Conservation (phyloP, 2,797 vertebrate genomes). For the Neoniphon sammara region DNA sequence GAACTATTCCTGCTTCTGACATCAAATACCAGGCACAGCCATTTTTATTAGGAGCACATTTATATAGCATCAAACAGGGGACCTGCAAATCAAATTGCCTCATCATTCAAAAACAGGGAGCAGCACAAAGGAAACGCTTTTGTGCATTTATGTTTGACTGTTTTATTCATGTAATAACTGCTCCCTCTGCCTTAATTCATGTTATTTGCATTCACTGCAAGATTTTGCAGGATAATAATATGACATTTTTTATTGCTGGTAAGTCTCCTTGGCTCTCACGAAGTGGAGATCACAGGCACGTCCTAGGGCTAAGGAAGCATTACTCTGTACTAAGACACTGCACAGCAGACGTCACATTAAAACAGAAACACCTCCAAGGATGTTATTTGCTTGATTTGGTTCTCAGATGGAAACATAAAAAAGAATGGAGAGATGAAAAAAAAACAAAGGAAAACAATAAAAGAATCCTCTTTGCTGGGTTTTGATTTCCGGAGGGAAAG, state of each 20-base stretch:
- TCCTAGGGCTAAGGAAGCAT: conserved; percentile 70
- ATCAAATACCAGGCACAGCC: conserved; percentile 4
- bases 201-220: conserved; percentile 71
- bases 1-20: conserved; percentile 26
- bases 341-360: conserved; percentile 68
- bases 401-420: conserved; percentile 64
- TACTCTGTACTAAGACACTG: conserved; percentile 59
- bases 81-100: conserved; percentile 56
- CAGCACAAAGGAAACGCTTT: conserved; percentile 29
- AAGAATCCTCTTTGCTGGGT: conserved; percentile 56
- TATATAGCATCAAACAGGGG: conserved; percentile 30
- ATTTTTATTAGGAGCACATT: conserved; percentile 2
- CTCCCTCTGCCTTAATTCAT: conserved; percentile 68
- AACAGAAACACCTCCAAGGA: conserved; percentile 61
- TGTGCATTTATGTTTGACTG: conserved; percentile 53
- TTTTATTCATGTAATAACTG: conserved; percentile 65
- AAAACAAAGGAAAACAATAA: conserved; percentile 52
- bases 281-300: conserved; percentile 67
- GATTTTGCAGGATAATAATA: conserved; percentile 66
- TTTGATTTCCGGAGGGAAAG: conserved; percentile 59
- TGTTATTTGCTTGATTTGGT: conserved; percentile 74
- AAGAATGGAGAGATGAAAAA: conserved; percentile 55
- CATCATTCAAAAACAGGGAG: conserved; percentile 42
- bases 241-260: conserved; percentile 69
- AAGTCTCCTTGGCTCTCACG: conserved; percentile 66